Conservation (phyloP, 2,113 vertebrate species). For the Solea senegalensis region DNA sequence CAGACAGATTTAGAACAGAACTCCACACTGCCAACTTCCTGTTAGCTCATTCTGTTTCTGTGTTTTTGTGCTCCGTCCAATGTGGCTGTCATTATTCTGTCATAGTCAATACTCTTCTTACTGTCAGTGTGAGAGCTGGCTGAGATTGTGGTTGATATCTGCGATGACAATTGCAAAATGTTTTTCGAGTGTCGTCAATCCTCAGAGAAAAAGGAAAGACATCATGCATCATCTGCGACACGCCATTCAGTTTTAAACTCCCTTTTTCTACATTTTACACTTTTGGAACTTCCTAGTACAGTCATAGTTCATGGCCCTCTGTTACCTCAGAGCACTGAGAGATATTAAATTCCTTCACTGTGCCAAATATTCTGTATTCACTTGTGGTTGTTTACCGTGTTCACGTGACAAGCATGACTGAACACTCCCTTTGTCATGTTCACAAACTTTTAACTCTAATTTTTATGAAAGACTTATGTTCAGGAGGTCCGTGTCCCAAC, state of each 20-base stretch:
- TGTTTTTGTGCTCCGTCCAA: background rate
- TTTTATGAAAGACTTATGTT: too few species aligned
- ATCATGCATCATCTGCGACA: background rate
- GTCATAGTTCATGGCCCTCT: background rate
- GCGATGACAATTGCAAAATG: background rate
- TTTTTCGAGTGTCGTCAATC: background rate
- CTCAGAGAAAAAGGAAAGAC: background rate
- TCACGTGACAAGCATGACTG: too few species aligned
- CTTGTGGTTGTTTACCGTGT: too few species aligned
- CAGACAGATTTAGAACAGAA: slow-evolving; percentile 24
- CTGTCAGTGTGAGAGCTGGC: background rate
- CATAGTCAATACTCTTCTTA: background rate
- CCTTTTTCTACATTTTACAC: background rate
- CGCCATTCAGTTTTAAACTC: slow-evolving; percentile 3
- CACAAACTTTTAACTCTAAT: too few species aligned
- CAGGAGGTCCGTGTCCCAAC: too few species aligned
- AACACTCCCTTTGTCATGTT: too few species aligned
- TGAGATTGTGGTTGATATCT: background rate
- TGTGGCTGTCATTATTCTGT: background rate
- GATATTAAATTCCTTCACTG: too few species aligned
- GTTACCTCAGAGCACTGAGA: background rate
- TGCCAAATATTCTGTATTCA: too few species aligned
- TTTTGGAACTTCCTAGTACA: background rate
- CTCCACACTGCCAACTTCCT: too few species aligned
- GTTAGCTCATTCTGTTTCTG: background rate